Evolutionary conservation across 2,888 invertebrate species (phyloP).

Genomic region (Heliconius hortense): DNA sequence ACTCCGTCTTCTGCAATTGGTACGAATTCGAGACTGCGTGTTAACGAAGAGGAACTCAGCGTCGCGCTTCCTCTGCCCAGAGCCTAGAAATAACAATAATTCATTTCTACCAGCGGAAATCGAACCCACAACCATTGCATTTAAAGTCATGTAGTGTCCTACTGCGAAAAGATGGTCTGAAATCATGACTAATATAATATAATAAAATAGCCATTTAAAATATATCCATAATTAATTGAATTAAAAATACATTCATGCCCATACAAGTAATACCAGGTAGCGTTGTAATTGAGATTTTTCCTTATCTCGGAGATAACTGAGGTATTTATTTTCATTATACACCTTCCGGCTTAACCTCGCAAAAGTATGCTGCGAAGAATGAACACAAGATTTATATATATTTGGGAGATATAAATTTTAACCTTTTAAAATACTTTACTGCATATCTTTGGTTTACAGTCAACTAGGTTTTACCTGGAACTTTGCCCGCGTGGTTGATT

Average conservation of each 20-base stretch:
- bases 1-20: too few species aligned
- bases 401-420: slow-evolving; percentile 1
- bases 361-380: slow-evolving; percentile 17
- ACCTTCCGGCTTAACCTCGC: slow-evolving; percentile 33
- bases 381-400: slow-evolving; percentile 15
- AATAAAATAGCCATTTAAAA: neutral
- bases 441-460: neutral
- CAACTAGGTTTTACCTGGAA: neutral
- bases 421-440: slow-evolving; percentile 15
- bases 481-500: neutral
- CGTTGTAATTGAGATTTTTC: neutral
- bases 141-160: too few species aligned
- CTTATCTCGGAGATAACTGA: slow-evolving; percentile 30
- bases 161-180: too few species aligned
- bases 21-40: too few species aligned
- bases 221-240: neutral
- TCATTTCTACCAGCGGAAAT: too few species aligned
- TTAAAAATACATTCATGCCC: neutral
- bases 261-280: slow-evolving; percentile 6
- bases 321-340: slow-evolving; percentile 25
- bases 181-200: too few species aligned
- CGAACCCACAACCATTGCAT: too few species aligned
- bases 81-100: too few species aligned
- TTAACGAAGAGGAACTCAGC: too few species aligned
- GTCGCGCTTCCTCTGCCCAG: too few species aligned